A percentile compares a stretch with the other conserved stretches of the same genome.
phyloP scores from a whole-genome alignment of 2,113 vertebrate species.

The Actenoides hombroni region DNA sequence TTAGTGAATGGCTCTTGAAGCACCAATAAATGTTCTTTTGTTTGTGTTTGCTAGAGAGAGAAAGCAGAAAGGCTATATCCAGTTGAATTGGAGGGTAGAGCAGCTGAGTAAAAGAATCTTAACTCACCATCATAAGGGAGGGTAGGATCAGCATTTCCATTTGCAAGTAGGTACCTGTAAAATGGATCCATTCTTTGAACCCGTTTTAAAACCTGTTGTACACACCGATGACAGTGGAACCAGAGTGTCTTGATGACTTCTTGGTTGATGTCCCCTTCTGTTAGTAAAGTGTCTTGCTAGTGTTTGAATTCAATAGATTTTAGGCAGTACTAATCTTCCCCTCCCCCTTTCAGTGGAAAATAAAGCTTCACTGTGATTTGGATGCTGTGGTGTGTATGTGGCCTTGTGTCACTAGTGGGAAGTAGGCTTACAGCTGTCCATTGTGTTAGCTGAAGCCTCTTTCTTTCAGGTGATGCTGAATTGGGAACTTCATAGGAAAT shows the following conservation, averaged over 20 bases:
- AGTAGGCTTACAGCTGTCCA: background rate
- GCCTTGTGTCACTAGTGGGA: background rate
- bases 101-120: background rate
- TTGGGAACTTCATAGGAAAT: background rate
- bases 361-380: background rate
- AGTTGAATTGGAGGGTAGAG: background rate
- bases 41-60: background rate
- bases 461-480: background rate
- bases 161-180: background rate
- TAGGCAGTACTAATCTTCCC: background rate
- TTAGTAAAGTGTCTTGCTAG: background rate
- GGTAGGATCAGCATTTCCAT: background rate
- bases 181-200: background rate
- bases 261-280: background rate
- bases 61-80: background rate
- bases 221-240: fast-evolving
- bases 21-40: conserved; percentile 18
- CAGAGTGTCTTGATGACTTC: background rate
- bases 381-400: background rate
- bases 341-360: background rate
- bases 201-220: background rate
- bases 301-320: background rate
- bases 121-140: background rate
- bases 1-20: background rate
- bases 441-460: background rate